Percentiles rank a stretch among this genome's conserved stretches.
These are phyloP conservation scores for Brienomyrus brachyistius DNA, from an alignment of 2,113 vertebrate genomes.

Conservation along the genomic window DNA sequence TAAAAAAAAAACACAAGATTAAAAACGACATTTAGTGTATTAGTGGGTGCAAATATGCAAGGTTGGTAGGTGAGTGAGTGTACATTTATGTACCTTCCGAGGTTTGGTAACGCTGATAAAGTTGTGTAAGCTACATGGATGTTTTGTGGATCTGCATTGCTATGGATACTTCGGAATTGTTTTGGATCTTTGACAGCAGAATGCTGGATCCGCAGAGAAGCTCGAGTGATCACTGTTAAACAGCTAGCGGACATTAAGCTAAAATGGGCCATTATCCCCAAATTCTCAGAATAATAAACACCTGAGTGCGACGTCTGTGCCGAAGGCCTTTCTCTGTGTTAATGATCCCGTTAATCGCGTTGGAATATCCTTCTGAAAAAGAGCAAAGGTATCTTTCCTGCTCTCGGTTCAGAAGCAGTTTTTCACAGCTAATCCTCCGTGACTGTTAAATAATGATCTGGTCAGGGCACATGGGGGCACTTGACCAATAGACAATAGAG, in stretches of 20 bases:
- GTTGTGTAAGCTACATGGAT: background rate
- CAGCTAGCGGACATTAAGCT: background rate
- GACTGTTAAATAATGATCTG: background rate
- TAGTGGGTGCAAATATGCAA: background rate
- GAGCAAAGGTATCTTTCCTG: background rate
- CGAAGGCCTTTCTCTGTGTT: background rate
- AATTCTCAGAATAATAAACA: background rate
- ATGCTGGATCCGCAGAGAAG: background rate
- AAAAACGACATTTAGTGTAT: background rate
- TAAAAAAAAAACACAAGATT: background rate
- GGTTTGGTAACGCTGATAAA: conserved; percentile 15
- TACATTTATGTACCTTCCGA: background rate
- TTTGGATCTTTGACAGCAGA: background rate
- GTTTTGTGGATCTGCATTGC: background rate
- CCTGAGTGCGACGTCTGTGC: background rate
- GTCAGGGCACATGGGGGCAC: background rate
- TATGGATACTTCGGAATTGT: background rate
- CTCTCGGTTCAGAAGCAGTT: background rate
- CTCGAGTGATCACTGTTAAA: background rate
- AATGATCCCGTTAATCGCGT: background rate
- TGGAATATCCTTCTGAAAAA: background rate
- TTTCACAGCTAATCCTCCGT: background rate
- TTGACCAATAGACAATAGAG: background rate
- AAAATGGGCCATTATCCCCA: background rate
- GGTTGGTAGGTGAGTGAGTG: background rate